Conservation (phyloP, 1,140 invertebrate species). For the Muscidifurax raptorellus region DNA sequence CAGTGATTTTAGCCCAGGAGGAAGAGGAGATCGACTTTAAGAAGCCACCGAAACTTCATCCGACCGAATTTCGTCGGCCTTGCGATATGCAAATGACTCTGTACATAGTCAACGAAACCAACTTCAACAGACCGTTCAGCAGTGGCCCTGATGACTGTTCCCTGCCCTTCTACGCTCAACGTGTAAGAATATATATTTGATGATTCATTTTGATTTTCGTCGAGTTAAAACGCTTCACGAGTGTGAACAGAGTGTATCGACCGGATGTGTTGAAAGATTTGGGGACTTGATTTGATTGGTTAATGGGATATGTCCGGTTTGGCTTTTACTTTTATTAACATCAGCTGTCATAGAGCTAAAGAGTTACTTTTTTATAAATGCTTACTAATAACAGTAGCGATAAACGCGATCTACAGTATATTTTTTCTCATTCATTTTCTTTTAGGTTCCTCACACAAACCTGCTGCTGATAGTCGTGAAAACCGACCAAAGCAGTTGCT, state of each 20-base stretch:
- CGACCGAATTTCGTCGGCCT: slow-evolving; percentile 69
- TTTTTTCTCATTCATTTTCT: too few species aligned
- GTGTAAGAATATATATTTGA: slow-evolving; percentile 58
- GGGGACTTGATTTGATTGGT: too few species aligned
- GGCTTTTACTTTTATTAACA: too few species aligned
- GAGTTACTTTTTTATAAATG: too few species aligned
- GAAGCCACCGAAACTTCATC: slow-evolving; percentile 53
- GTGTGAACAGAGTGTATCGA: too few species aligned
- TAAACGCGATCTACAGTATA: too few species aligned
- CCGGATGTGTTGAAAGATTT: too few species aligned
- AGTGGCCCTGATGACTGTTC: slow-evolving; percentile 59
- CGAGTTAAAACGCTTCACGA: too few species aligned
- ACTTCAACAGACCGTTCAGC: slow-evolving; percentile 61
- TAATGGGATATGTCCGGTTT: too few species aligned
- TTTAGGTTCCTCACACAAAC: slow-evolving; percentile 86
- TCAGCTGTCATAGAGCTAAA: too few species aligned
- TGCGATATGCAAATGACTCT: slow-evolving; percentile 82
- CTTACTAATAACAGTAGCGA: too few species aligned
- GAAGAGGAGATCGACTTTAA: slow-evolving; percentile 59
- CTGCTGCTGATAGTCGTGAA: slow-evolving; percentile 87
- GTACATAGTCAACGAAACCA: slow-evolving; percentile 81
- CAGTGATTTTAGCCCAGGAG: slow-evolving; percentile 62
- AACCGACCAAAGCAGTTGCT: slow-evolving; percentile 68
- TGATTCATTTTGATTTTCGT: background rate
- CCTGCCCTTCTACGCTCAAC: slow-evolving; percentile 68